Evolutionary conservation across 2,888 invertebrate species (phyloP).

Genomic region (Pegoplata infirma): DNA sequence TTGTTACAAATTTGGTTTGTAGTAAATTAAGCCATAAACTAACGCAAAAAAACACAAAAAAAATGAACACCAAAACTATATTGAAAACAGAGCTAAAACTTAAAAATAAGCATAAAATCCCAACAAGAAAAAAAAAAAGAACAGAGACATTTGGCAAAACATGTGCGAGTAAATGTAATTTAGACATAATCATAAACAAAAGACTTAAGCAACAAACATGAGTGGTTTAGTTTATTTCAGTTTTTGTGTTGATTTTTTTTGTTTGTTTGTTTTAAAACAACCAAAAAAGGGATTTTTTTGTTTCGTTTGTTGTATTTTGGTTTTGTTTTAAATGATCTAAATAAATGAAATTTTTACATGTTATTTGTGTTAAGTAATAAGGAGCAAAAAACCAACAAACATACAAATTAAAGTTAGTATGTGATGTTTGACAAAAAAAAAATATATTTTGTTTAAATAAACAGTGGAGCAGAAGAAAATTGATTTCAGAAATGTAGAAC

Average conservation of each 20-base stretch:
- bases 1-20: conserved; percentile 56
- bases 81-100: not conserved
- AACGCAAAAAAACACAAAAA: conserved; percentile 28
- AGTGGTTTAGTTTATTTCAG: conserved; percentile 23
- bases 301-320: not conserved
- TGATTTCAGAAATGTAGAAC: no score
- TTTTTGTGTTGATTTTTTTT: conserved; percentile 5
- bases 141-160: conserved; percentile 57
- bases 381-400: not conserved
- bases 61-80: no score
- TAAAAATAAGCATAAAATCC: conserved; percentile 1
- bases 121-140: conserved; percentile 18
- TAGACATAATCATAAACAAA: conserved; percentile 64
- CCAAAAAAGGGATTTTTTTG: conserved; percentile 24
- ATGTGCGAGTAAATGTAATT: conserved; percentile 64
- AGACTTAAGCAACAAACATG: conserved; percentile 62
- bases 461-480: not conserved
- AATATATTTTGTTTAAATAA: not conserved
- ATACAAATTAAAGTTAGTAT: not conserved
- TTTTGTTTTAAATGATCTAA: conserved; percentile 30
- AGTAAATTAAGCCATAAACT: conserved; percentile 62
- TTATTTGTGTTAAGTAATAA: not conserved
- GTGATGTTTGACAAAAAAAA: not conserved
- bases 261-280: conserved; percentile 2
- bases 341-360: conserved; percentile 19